A percentile compares a stretch with the other conserved stretches of the same genome.
These are phyloP conservation scores for Rhynchotus rufescens DNA, from an alignment of 2,797 vertebrate genomes.

Conservation along the genomic window DNA sequence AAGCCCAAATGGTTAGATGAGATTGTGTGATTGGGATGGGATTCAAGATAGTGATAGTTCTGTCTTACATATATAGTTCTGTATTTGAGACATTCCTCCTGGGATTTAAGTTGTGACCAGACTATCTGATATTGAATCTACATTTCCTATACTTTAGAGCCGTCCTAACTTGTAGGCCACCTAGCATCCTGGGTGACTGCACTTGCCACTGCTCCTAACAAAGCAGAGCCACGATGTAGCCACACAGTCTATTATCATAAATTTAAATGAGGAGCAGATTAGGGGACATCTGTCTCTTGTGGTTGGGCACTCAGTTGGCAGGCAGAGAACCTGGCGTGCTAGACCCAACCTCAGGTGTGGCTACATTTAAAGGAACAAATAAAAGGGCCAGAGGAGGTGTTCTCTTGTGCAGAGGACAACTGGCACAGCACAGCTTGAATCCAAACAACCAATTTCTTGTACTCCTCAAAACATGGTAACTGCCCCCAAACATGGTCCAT, in stretches of 20 bases:
- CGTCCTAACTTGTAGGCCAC: background rate
- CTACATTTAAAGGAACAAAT: background rate
- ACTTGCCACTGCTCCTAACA: background rate
- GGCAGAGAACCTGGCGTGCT: background rate
- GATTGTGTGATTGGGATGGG: background rate
- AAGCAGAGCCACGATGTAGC: background rate
- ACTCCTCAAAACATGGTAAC: rapidly evolving
- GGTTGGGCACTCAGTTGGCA: background rate
- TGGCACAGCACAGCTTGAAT: background rate
- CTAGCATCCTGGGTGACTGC: background rate
- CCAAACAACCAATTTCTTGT: background rate
- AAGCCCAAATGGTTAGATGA: background rate
- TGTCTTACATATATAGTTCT: background rate
- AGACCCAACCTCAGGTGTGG: background rate
- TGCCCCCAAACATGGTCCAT: background rate
- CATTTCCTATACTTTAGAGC: background rate
- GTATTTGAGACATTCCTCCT: background rate
- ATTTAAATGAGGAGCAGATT: background rate
- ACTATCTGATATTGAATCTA: background rate
- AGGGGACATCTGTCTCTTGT: background rate
- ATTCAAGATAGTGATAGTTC: background rate
- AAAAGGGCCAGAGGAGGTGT: background rate
- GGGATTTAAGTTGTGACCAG: background rate
- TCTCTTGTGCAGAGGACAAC: background rate
- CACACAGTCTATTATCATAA: background rate